Conservation (phyloP, 2,888 invertebrate genomes). For the Cryptocephalus primarius region DNA sequence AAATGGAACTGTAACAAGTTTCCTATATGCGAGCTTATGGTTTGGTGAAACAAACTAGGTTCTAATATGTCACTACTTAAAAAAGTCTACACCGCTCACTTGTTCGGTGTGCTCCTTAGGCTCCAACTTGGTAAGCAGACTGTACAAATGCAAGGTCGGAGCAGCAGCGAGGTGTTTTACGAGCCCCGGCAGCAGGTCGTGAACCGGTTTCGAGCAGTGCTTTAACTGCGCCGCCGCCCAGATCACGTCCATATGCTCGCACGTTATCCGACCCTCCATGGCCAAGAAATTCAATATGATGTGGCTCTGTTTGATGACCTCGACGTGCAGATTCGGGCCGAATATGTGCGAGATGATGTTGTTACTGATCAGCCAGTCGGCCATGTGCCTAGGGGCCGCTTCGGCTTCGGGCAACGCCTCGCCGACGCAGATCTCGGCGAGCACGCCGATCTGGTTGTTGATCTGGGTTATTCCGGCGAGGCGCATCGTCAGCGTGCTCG, state of each 20-base stretch:
- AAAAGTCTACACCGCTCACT: constrained; percentile 33
- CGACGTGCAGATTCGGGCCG: constrained; percentile 95
- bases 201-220: constrained; percentile 88
- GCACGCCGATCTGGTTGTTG: constrained; percentile 84
- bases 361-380: constrained; percentile 79
- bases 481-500: constrained; percentile 87
- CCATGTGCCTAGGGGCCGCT: constrained; percentile 70
- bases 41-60: no score
- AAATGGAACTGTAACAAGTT: no score
- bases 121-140: constrained; percentile 74
- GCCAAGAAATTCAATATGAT: constrained; percentile 86
- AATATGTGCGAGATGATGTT: constrained; percentile 90
- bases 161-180: constrained; percentile 83
- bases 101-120: constrained; percentile 89
- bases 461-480: constrained; percentile 90
- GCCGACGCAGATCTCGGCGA: constrained; percentile 84
- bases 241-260: constrained; percentile 83
- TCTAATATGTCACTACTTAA: no score
- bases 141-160: constrained; percentile 80
- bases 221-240: constrained; percentile 94
- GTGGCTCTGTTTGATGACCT: constrained; percentile 92
- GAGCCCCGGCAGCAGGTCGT: constrained; percentile 79
- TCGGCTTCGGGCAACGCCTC: constrained; percentile 81
- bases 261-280: constrained; percentile 80
- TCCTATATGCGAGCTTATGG: no score